A percentile compares a stretch with the other conserved stretches of the same genome.
Conservation (phyloP, 2,888 invertebrate species). For the Eupithecia exiguata region DNA sequence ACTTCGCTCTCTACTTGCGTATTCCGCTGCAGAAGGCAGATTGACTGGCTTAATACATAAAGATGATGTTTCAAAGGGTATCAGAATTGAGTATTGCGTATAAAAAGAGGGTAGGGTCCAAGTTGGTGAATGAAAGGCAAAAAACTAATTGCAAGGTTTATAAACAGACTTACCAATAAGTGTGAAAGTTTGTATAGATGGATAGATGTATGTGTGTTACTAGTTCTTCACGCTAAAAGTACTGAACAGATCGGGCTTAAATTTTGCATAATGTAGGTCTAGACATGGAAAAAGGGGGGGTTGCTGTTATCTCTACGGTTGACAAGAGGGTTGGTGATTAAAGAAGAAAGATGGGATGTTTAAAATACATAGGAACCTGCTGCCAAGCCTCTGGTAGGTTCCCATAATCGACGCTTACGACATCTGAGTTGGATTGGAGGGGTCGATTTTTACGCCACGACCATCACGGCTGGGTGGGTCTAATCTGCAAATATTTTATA, state of each 20-base stretch:
- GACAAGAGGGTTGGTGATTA: too few relatives aligned
- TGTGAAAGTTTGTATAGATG: neutral
- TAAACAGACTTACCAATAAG: too few relatives aligned
- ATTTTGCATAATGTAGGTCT: too few relatives aligned
- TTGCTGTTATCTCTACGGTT: too few relatives aligned
- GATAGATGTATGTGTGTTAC: too few relatives aligned
- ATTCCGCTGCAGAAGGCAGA: constrained; percentile 53
- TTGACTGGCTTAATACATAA: constrained; percentile 66
- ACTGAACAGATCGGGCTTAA: too few relatives aligned
- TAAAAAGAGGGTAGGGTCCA: constrained; percentile 46
- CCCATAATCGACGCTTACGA: too few relatives aligned
- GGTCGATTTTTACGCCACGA: neutral
- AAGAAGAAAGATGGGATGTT: too few relatives aligned
- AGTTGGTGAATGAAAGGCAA: constrained; percentile 24
- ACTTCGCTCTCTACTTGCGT: constrained; percentile 24
- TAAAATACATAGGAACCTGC: too few relatives aligned
- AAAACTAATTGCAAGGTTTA: neutral
- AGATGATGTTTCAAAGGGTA: constrained; percentile 70
- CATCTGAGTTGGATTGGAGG: neutral
- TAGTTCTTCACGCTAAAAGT: too few relatives aligned
- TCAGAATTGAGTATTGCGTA: constrained; percentile 68
- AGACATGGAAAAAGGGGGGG: too few relatives aligned
- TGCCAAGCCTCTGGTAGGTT: too few relatives aligned
- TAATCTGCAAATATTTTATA: neutral
- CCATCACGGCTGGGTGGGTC: neutral